A percentile compares a stretch with the other conserved stretches of the same genome.
phyloP scores from a whole-genome alignment of 2,797 vertebrate genomes.

The Phalloptychus januarius region DNA sequence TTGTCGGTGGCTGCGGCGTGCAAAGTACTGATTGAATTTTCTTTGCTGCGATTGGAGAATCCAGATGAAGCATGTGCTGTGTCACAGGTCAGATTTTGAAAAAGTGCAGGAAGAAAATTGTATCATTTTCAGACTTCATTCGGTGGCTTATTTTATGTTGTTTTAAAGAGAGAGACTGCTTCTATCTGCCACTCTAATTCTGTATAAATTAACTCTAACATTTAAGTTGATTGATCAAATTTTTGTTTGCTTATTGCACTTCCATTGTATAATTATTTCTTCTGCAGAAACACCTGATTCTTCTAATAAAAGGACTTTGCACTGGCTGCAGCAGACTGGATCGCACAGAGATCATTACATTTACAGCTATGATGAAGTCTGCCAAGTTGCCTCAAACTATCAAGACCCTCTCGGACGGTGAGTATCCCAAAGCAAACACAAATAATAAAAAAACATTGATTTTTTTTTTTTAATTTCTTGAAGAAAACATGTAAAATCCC shows the following conservation, averaged over 20 bases:
- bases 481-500: neutral
- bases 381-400: conserved; percentile 97
- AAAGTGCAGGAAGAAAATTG: neutral
- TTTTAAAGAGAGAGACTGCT: neutral
- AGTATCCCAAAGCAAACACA: conserved; percentile 32
- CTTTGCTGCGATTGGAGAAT: conserved; percentile 93
- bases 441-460: neutral
- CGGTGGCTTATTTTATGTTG: neutral
- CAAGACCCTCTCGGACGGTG: conserved; percentile 98
- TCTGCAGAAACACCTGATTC: conserved; percentile 97
- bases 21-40: conserved; percentile 98
- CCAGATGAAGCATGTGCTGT: conserved; percentile 98
- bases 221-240: neutral
- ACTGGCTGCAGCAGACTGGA: conserved; percentile 97
- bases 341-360: conserved; percentile 98
- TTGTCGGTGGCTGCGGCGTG: conserved; percentile 96
- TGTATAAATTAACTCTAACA: neutral
- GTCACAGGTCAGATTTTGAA: conserved; percentile 89
- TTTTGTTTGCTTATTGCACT: neutral
- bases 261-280: neutral
- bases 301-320: conserved; percentile 97
- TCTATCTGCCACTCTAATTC: neutral
- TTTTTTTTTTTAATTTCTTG: neutral
- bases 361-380: conserved; percentile 99
- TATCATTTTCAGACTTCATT: neutral